These are phyloP conservation scores for Prionchulus punctatus DNA, from an alignment of 2,888 invertebrate species.

Conservation along the genomic window DNA sequence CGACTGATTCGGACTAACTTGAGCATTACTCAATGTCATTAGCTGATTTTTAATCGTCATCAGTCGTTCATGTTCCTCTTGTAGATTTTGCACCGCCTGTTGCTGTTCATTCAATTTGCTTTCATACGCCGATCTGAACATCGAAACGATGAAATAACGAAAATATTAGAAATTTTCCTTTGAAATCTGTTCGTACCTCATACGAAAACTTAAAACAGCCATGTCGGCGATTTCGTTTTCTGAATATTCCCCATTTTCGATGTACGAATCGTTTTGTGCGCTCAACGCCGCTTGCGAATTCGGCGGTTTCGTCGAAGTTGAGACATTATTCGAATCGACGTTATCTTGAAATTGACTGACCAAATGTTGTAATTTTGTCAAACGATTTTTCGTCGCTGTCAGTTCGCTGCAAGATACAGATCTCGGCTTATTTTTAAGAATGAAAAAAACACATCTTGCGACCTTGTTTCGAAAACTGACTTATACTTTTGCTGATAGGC, in stretches of 20 bases:
- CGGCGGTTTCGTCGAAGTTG: no score
- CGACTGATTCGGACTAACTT: no score
- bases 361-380: background rate
- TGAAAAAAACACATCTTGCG: no score
- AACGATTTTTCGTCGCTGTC: background rate
- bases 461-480: no score
- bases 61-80: background rate
- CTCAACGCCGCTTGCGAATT: background rate
- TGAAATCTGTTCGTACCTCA: background rate
- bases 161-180: no score
- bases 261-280: background rate
- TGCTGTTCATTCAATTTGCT: background rate
- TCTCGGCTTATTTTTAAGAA: no score
- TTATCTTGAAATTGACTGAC: background rate
- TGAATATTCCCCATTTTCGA: background rate
- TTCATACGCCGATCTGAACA: background rate
- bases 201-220: background rate
- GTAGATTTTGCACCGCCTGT: background rate
- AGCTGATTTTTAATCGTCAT: background rate
- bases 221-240: background rate
- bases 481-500: no score
- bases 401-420: background rate
- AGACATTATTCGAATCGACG: background rate
- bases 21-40: background rate
- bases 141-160: no score